Percentiles rank a stretch among this genome's conserved stretches.
Evolutionary conservation across 2,888 invertebrate species (phyloP).

Genomic region (Thalpophila matura): DNA sequence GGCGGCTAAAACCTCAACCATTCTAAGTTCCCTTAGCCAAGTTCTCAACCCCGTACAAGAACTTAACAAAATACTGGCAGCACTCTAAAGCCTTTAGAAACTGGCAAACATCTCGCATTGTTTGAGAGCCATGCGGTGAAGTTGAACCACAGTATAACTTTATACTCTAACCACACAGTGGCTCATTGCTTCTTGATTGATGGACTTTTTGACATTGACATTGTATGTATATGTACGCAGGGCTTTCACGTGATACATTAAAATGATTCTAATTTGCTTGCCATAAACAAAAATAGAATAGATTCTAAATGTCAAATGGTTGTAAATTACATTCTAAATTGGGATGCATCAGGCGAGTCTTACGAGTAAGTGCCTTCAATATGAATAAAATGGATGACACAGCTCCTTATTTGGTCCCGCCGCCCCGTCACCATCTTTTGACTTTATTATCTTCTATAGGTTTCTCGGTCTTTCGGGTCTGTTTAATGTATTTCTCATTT

Average conservation of each 20-base stretch:
- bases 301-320: neutral
- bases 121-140: conserved; percentile 18
- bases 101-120: conserved; percentile 32
- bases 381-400: too few species aligned
- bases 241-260: neutral
- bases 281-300: too few species aligned
- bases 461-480: too few species aligned
- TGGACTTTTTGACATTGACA: conserved; percentile 1
- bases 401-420: too few species aligned
- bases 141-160: conserved; percentile 33
- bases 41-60: neutral
- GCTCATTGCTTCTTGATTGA: conserved; percentile 2
- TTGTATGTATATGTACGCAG: too few species aligned
- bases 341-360: too few species aligned
- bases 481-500: too few species aligned
- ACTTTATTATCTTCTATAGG: too few species aligned
- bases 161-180: conserved; percentile 19
- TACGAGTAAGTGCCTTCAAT: too few species aligned
- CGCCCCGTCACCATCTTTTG: too few species aligned
- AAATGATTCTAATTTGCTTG: too few species aligned
- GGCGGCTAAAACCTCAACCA: conserved; percentile 9
- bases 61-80: conserved; percentile 12
- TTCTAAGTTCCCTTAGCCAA: neutral
- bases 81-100: conserved; percentile 24
- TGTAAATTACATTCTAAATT: neutral